These are phyloP conservation scores for Philereme transversata DNA, from an alignment of 2,888 invertebrate species.

Conservation along the genomic window DNA sequence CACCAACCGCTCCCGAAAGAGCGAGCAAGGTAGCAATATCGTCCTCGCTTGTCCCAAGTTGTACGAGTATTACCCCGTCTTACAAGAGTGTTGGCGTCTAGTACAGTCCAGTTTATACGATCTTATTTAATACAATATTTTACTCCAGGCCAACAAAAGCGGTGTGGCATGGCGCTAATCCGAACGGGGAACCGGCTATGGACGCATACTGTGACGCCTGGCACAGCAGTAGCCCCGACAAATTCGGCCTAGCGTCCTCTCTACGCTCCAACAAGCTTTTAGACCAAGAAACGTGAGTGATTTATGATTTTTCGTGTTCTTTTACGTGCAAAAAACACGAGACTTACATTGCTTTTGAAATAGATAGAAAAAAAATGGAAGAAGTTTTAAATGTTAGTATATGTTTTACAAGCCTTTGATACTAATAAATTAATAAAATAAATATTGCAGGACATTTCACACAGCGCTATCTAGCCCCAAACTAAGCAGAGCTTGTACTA, in stretches of 20 bases:
- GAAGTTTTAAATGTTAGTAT: too few relatives aligned
- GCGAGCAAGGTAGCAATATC: too few relatives aligned
- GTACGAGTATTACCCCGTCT: too few relatives aligned
- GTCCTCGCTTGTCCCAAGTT: too few relatives aligned
- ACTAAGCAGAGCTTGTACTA: too few relatives aligned
- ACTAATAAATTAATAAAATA: too few relatives aligned
- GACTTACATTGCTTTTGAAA: slow-evolving; percentile 2
- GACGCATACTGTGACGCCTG: slow-evolving; percentile 97
- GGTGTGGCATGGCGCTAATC: slow-evolving; percentile 97
- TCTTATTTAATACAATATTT: background rate
- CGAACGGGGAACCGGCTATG: slow-evolving; percentile 93
- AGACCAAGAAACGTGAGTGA: slow-evolving; percentile 87
- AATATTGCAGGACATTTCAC: too few relatives aligned
- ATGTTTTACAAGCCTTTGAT: too few relatives aligned
- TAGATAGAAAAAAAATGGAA: background rate
- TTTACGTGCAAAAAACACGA: background rate
- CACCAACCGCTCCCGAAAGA: too few relatives aligned
- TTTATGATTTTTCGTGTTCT: slow-evolving; percentile 14
- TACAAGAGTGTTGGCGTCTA: too few relatives aligned
- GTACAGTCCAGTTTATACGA: too few relatives aligned
- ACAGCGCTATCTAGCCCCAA: too few relatives aligned
- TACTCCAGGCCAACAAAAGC: slow-evolving; percentile 93
- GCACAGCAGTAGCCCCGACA: slow-evolving; percentile 91
- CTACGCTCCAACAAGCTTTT: slow-evolving; percentile 91
- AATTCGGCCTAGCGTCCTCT: slow-evolving; percentile 93